Evolutionary conservation across 1,140 invertebrate genomes (phyloP), one percentile per base, ranked within the genome.

Genomic region (Zaprionus ornatus): DNA sequence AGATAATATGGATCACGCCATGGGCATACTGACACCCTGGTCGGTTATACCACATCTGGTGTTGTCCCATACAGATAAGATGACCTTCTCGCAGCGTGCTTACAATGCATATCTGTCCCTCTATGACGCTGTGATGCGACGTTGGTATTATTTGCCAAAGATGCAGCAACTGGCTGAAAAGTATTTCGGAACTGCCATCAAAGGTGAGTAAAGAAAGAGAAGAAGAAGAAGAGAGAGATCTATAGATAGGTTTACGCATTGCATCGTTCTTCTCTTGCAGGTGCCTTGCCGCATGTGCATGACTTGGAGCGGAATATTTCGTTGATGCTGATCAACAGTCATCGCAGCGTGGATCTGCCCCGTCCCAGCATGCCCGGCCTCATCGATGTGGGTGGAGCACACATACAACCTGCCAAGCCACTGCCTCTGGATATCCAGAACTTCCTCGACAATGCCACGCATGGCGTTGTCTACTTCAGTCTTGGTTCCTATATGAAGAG

Each of bases 391-490:
- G 94, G 93, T 9, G 94, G 94, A 12, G 92, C 93, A 40, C 94
- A 94, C 74, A 93, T 93, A 23, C 85, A 92, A 66, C 67, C 74
- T 29, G 76, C 83, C 4, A 92, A 93, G 62, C 66, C 88, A 29
- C 65, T 94, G 69, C 93, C 94, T 3, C 21, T 78, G 71, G 90
- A 93, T 23, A 62, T 93, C 4, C 82, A 94, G 69, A 72, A 85
- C 6, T 95, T 95, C 72, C 74, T 95, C 17, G 93, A 95, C 55
- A 92, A 91, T 32, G 92, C 94, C 59, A 91, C 80, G 4, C 79
- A 95, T 42, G 95, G 95, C 1, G 93, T 93, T 15, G 94, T 95
- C 79, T 95, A 94, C 74, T 94, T 95, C 76, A 94, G 93, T 67
- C 86, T 95, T 60, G 95, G 95, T 17, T 94, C 94, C 45, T 94